phyloP scores from a whole-genome alignment of 2,888 invertebrate genomes.

The Lithodes maja region DNA sequence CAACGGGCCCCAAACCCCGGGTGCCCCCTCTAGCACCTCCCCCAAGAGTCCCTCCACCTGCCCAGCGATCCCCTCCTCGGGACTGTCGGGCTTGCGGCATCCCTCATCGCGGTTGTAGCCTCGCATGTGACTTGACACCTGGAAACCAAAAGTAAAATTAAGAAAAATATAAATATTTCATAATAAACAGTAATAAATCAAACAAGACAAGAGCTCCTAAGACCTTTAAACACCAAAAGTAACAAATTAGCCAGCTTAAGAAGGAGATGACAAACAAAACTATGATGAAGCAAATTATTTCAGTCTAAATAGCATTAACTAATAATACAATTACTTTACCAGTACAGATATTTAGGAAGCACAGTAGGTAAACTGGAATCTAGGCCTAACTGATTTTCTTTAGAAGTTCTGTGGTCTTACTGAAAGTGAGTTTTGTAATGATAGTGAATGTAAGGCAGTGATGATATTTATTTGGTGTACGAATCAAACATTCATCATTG shows the following conservation, averaged over 20 bases:
- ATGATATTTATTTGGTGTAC: no score
- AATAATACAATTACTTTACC: no score
- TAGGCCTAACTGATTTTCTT: no score
- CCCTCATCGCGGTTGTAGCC: conserved; percentile 48
- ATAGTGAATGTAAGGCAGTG: no score
- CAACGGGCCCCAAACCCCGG: conserved; percentile 59
- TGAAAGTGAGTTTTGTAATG: no score
- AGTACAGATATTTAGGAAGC: no score
- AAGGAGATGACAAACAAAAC: no score
- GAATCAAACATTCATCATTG: no score
- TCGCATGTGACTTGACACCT: conserved; percentile 59
- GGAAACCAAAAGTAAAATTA: background rate
- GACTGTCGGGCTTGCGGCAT: conserved; percentile 41
- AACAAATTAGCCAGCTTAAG: background rate
- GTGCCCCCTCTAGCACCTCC: conserved; percentile 61
- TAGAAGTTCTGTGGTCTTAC: no score
- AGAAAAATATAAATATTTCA: background rate
- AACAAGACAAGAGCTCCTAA: background rate
- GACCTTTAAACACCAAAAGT: background rate
- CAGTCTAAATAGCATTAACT: no score
- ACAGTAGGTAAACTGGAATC: no score
- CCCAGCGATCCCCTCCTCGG: conserved; percentile 49
- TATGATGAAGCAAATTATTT: no score
- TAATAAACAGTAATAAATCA: background rate
- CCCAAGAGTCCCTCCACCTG: conserved; percentile 59